Evolutionary conservation across 2,113 vertebrate genomes (phyloP), one percentile per base, ranked within the genome.

Genomic region (Perognathus longimembris): DNA sequence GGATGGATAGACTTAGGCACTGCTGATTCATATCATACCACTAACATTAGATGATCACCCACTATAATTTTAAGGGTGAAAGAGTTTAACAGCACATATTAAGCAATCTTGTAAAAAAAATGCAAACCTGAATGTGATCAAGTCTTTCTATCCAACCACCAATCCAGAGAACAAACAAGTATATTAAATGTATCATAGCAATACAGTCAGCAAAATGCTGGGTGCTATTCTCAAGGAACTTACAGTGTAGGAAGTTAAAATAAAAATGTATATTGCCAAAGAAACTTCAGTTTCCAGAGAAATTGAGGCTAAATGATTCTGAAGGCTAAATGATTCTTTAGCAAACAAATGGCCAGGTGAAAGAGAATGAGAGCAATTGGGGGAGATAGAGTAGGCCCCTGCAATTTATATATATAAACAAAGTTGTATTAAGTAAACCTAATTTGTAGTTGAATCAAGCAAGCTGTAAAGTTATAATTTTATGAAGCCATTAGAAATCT

Each of bases 281-380:
- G 50, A 54, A 54, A 14, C 50, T 54, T 54, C 50, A 54, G 15
- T 54, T 54, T 42, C 75, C 1, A 69, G 70, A 50, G 32, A 92
- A 81, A 36, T 40, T 71, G 59, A 50, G 3, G 26, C 79, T 38
- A 94, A 87, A 85, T 15, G 15, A 81, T 59, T 90, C 54, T 71
- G 59, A 0, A 50, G 3, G 26, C 79, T 38, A 94, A 87, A 85
- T 15, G 15, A 81, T 59, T 90, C 69, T 76, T 91, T 36, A 71
- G 71, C 88, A 85, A 85, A 84, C n/a, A 92, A 59, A 73, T 50
- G 71, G 75, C 66, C 71, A 88, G 74, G 30, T 14, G 10, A 42
- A 78, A 78, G 34, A 17, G 36, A 42, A n/a, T 50, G 59, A 61
- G 20, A 61, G 59, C 22, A 24, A 54, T 15, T 54, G 32, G 78